These are phyloP conservation scores for Dipodomys stephensi DNA, from an alignment of 2,113 vertebrate species.

Conservation along the genomic window DNA sequence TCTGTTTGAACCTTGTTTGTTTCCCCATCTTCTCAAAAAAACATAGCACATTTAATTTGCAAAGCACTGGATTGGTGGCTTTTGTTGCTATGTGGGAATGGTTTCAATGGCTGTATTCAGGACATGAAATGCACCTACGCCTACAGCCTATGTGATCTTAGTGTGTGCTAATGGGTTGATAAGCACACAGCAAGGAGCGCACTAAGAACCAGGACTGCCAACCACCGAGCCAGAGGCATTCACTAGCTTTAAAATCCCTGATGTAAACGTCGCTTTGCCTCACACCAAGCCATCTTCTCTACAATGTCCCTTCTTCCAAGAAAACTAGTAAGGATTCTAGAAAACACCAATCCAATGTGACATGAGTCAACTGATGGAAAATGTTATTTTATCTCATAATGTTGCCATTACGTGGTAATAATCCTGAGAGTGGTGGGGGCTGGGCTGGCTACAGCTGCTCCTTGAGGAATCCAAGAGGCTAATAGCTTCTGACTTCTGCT, in stretches of 20 bases:
- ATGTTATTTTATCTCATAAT: not conserved
- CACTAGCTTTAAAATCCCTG: not conserved
- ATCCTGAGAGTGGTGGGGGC: slow-evolving; percentile 14
- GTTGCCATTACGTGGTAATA: too few relatives aligned
- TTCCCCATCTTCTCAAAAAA: slow-evolving; percentile 36
- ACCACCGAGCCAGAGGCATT: not conserved
- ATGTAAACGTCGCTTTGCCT: not conserved
- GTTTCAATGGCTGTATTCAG: not conserved
- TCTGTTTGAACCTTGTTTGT: slow-evolving; percentile 20
- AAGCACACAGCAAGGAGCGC: not conserved
- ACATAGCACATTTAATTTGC: slow-evolving; percentile 21
- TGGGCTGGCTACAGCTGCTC: slow-evolving; percentile 38
- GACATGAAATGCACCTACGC: slow-evolving; percentile 23
- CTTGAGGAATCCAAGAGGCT: not conserved
- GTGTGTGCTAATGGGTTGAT: not conserved
- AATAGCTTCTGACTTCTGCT: not conserved
- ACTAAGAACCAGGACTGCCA: not conserved
- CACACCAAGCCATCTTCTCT: slow-evolving; percentile 24
- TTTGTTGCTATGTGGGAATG: slow-evolving; percentile 2
- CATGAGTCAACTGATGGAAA: slow-evolving; percentile 46
- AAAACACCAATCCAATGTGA: slow-evolving; percentile 34
- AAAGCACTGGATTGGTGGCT: slow-evolving; percentile 14
- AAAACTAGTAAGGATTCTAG: slow-evolving; percentile 71
- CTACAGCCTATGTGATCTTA: not conserved
- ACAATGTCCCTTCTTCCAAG: slow-evolving; percentile 40